A percentile compares a stretch with the other conserved stretches of the same genome.
Evolutionary conservation across 2,113 vertebrate genomes (phyloP).

Genomic region (Apaloderma vittatum): DNA sequence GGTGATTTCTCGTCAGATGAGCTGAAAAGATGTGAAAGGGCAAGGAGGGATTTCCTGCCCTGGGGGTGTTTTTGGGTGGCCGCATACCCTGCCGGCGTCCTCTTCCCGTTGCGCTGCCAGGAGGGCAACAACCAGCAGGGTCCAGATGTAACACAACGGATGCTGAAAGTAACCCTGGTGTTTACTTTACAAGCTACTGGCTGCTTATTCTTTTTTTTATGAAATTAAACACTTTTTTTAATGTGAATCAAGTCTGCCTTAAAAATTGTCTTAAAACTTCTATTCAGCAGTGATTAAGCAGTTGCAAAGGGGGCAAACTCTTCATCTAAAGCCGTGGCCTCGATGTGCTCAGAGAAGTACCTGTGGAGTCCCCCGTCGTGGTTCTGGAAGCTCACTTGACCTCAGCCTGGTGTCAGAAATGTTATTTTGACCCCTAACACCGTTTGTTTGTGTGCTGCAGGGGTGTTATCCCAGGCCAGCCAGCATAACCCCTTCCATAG

Average conservation of each 20-base stretch:
- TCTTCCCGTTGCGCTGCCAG: not conserved
- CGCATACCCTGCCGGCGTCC: accelerated
- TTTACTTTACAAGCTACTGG: not conserved
- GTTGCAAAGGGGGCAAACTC: not conserved
- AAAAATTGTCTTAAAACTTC: not conserved
- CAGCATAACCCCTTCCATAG: accelerated
- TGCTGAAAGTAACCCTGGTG: not conserved
- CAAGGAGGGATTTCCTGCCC: not conserved
- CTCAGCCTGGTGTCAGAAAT: not conserved
- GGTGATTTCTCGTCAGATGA: not conserved
- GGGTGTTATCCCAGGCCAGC: accelerated
- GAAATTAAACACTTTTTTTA: not conserved
- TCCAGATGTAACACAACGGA: not conserved
- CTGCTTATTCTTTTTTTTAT: not conserved
- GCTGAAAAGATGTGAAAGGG: not conserved
- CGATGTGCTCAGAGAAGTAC: accelerated
- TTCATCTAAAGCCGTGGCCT: not conserved
- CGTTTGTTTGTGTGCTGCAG: accelerated
- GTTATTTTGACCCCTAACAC: not conserved
- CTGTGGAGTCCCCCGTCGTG: accelerated
- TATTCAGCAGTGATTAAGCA: not conserved
- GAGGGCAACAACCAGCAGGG: accelerated
- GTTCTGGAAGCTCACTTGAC: not conserved
- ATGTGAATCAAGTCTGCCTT: not conserved
- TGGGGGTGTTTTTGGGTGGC: not conserved